phyloP scores from a whole-genome alignment of 2,113 vertebrate genomes.

The Mellivora capensis region DNA sequence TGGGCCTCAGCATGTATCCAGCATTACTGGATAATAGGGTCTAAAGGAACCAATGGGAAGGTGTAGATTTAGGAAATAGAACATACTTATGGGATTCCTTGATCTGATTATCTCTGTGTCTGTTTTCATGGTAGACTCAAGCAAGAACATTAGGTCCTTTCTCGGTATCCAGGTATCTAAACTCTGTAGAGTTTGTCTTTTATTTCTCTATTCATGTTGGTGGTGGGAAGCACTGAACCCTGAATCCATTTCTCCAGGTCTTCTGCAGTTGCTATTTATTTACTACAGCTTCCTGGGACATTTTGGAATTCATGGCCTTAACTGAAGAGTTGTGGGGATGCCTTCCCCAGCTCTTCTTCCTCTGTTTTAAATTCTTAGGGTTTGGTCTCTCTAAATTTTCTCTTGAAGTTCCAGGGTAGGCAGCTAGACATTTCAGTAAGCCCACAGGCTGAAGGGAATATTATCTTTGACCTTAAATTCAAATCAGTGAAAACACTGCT shows the following conservation, averaged over 20 bases:
- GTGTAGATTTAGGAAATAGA: neutral
- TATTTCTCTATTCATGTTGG: neutral
- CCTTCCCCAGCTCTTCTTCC: neutral
- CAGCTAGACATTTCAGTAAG: slow-evolving; percentile 15
- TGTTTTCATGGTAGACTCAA: neutral
- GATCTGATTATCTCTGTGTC: neutral
- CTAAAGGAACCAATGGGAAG: neutral
- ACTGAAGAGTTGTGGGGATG: neutral
- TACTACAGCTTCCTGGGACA: neutral
- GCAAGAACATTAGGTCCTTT: neutral
- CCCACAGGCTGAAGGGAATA: neutral
- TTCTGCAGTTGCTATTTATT: neutral
- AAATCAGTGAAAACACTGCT: slow-evolving; percentile 27
- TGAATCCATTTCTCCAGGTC: neutral
- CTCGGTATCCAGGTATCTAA: neutral
- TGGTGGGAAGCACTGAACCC: neutral
- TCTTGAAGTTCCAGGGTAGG: neutral
- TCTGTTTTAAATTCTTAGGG: neutral
- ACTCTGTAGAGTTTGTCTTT: neutral
- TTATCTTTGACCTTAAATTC: slow-evolving; percentile 29
- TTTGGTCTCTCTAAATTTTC: neutral
- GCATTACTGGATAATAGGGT: neutral
- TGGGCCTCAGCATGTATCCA: neutral
- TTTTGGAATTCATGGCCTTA: neutral
- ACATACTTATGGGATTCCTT: neutral